Conservation (phyloP, 1,140 invertebrate genomes). For the Hydropsyche tenuis region DNA sequence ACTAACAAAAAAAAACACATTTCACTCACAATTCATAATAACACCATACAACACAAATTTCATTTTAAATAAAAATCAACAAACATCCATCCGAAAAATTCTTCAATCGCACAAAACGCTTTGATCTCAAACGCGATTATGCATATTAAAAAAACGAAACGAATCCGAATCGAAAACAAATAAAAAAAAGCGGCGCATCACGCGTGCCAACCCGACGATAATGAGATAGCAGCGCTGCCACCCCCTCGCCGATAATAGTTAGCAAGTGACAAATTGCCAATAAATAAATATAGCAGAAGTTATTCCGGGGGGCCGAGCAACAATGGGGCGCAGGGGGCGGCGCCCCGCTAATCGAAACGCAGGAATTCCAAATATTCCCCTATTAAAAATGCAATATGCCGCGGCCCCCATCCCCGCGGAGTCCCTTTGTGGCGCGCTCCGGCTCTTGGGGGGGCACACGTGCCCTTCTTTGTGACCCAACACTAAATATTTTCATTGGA, state of each 20-base stretch:
- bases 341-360: slow-evolving; percentile 37
- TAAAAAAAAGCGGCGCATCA: background rate
- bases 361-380: slow-evolving; percentile 41
- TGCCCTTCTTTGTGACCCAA: slow-evolving; percentile 23
- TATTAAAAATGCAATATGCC: slow-evolving; percentile 41
- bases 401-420: background rate
- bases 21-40: too few relatives aligned
- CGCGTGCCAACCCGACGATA: background rate
- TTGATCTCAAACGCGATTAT: too few relatives aligned
- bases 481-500: slow-evolving; percentile 37
- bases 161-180: too few relatives aligned
- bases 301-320: slow-evolving; percentile 29
- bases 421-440: slow-evolving; percentile 2
- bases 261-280: slow-evolving; percentile 39
- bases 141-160: too few relatives aligned
- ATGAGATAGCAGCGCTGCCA: background rate
- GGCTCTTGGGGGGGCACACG: background rate
- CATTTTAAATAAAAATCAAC: too few relatives aligned
- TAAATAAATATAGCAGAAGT: slow-evolving; percentile 41
- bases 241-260: slow-evolving; percentile 27
- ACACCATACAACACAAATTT: too few relatives aligned
- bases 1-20: too few relatives aligned
- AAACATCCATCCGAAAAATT: too few relatives aligned
- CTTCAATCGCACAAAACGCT: too few relatives aligned
- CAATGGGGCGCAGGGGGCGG: slow-evolving; percentile 27